Conservation (phyloP, 1,140 invertebrate genomes). For the Nautilus pompilius region DNA sequence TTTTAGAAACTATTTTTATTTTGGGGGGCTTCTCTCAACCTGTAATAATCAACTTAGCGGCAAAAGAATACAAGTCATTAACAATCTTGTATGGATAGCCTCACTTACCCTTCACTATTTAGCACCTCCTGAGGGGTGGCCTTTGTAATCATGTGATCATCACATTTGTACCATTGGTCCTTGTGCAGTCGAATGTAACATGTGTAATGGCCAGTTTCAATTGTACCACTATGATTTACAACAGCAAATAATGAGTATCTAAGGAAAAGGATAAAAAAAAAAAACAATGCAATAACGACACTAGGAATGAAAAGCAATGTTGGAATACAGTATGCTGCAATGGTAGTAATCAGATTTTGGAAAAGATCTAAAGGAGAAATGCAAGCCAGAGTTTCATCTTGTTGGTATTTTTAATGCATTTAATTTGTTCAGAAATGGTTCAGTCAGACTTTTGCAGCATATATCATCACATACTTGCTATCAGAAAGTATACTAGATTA, state of each 20-base stretch:
- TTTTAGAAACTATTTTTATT: neutral
- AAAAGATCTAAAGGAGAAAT: neutral
- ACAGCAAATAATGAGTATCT: constrained; percentile 94
- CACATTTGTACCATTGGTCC: constrained; percentile 95
- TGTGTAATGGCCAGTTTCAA: constrained; percentile 93
- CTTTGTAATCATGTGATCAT: constrained; percentile 89
- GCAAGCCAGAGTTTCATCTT: neutral
- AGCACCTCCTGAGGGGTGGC: constrained; percentile 86
- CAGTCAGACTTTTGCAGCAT: neutral
- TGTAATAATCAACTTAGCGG: neutral
- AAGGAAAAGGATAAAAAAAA: neutral
- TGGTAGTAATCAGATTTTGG: neutral
- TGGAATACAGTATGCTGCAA: neutral
- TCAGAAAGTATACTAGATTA: too few relatives aligned
- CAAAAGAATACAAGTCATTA: neutral
- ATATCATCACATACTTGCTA: too few relatives aligned
- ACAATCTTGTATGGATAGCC: neutral
- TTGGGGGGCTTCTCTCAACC: neutral
- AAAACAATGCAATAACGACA: neutral
- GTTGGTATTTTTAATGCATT: neutral
- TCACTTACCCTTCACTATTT: constrained; percentile 86
- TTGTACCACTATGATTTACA: constrained; percentile 89
- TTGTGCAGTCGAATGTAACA: constrained; percentile 88
- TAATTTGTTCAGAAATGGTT: neutral
- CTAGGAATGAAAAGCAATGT: neutral